A percentile compares a stretch with the other conserved stretches of the same genome.
These are phyloP conservation scores for Eurytemora carolleeae DNA, from an alignment of 1,140 invertebrate genomes.

Conservation along the genomic window DNA sequence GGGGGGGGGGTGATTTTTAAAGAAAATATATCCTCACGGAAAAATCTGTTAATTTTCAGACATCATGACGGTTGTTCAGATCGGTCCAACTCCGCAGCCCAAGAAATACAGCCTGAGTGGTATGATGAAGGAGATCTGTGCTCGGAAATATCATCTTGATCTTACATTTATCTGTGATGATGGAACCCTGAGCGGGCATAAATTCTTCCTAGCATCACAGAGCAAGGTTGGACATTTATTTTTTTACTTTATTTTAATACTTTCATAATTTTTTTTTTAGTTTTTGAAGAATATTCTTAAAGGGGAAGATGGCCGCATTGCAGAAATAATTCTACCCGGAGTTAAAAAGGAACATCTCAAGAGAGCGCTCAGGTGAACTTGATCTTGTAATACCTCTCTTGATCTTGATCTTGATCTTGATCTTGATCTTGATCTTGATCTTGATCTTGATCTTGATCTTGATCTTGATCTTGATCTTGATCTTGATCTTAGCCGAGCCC, in stretches of 20 bases:
- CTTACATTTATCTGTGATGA: background rate
- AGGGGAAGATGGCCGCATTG: background rate
- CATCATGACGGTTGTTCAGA: too few species aligned
- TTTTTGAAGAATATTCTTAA: background rate
- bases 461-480: too few species aligned
- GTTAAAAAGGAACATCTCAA: background rate
- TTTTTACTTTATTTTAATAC: background rate
- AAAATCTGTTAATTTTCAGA: too few species aligned
- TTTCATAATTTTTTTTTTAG: background rate
- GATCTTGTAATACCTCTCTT: too few species aligned
- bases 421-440: too few species aligned
- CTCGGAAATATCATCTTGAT: background rate
- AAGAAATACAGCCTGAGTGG: too few species aligned
- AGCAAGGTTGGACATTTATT: background rate
- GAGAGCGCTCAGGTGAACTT: background rate
- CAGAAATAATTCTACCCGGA: background rate
- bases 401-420: too few species aligned
- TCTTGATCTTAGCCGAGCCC: too few species aligned
- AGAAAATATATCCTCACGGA: too few species aligned
- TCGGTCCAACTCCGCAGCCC: too few species aligned
- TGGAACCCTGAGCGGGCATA: background rate
- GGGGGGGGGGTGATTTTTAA: too few species aligned
- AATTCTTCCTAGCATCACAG: background rate
- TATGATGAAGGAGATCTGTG: background rate
- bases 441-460: too few species aligned